Percentiles rank a stretch among this genome's conserved stretches.
Evolutionary conservation across 2,888 invertebrate species (phyloP).

Genomic region (Thecophora atra): DNA sequence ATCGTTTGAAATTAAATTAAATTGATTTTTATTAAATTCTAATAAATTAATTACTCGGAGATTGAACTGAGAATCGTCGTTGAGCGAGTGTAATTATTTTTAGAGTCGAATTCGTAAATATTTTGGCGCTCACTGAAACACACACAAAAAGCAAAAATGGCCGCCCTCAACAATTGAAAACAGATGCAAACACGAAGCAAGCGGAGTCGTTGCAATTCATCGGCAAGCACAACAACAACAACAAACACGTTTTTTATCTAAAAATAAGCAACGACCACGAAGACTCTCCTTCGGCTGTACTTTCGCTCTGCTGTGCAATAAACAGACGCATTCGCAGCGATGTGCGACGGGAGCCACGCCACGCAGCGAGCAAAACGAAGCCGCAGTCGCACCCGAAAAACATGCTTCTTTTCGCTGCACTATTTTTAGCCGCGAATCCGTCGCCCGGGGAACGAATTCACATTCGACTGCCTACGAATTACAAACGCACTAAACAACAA

Average conservation of each 20-base stretch:
- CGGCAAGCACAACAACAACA: neutral
- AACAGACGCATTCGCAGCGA: constrained; percentile 6
- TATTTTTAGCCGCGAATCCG: constrained; percentile 20
- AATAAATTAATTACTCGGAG: no score
- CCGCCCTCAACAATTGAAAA: neutral
- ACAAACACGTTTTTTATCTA: constrained; percentile 11
- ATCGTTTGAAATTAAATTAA: neutral
- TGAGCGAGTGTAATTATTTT: neutral
- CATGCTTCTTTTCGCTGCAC: constrained; percentile 13
- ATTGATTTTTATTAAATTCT: no score
- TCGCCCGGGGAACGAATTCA: constrained; percentile 6
- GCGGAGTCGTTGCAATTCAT: neutral
- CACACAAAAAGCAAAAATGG: neutral
- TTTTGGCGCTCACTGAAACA: neutral
- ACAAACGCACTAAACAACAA: neutral
- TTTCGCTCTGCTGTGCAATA: neutral
- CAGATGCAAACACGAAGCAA: constrained; percentile 14
- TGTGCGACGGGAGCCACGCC: neutral
- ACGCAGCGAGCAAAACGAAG: neutral
- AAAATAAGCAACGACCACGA: constrained; percentile 14
- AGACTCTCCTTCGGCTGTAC: constrained; percentile 15
- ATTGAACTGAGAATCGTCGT: no score
- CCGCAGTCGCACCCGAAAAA: no score
- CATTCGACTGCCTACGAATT: neutral
- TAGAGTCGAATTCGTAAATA: neutral